Evolutionary conservation across 2,888 invertebrate genomes (phyloP).

Genomic region (Folsomia manolachei): DNA sequence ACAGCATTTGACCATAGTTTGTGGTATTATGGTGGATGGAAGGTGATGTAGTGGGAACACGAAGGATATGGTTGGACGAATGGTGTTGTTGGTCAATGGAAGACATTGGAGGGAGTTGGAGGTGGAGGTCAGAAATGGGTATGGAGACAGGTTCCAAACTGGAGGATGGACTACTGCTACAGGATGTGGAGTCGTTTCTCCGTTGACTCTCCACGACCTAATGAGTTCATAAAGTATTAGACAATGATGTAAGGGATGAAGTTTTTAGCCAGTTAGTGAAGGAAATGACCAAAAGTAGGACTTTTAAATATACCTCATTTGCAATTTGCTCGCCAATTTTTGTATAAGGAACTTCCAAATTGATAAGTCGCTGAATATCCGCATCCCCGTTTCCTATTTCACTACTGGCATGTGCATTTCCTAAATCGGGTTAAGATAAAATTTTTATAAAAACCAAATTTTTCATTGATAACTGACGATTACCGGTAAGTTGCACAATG

Average conservation of each 20-base stretch:
- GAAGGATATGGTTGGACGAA: no score
- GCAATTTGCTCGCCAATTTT: conserved; percentile 82
- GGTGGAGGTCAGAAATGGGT: no score
- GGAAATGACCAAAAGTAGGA: conserved; percentile 53
- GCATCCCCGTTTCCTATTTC: conserved; percentile 48
- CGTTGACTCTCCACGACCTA: conserved; percentile 53
- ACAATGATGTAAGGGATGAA: not conserved
- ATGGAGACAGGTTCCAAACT: conserved; percentile 49
- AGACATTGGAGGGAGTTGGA: no score
- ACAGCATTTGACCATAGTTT: no score
- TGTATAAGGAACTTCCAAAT: conserved; percentile 75
- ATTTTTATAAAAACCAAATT: no score
- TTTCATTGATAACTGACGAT: no score
- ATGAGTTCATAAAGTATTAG: no score
- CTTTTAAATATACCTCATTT: conserved; percentile 62
- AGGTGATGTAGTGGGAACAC: no score
- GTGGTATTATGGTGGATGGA: no score
- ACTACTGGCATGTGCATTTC: not conserved
- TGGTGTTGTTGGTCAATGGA: no score
- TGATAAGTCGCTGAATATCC: conserved; percentile 69
- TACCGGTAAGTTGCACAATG: no score
- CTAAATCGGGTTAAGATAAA: no score
- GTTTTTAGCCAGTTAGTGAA: not conserved
- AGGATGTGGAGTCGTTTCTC: conserved; percentile 56
- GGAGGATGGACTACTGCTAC: conserved; percentile 57